A percentile compares a stretch with the other conserved stretches of the same genome.
Conservation (phyloP, 2,888 invertebrate genomes). For the Drosophila pegasa region DNA sequence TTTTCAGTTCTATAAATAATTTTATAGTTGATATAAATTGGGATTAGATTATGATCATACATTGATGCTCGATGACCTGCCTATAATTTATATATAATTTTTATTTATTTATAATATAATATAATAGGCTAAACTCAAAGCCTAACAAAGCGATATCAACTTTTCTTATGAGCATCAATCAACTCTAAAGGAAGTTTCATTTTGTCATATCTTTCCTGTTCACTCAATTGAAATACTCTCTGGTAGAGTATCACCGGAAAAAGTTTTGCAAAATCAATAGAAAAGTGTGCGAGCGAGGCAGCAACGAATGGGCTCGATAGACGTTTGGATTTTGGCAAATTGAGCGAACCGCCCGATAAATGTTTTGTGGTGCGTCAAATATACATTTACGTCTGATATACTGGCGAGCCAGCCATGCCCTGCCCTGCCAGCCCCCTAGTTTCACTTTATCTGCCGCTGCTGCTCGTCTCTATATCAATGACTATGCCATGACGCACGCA, state of each 20-base stretch:
- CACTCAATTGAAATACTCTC: background rate
- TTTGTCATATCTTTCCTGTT: background rate
- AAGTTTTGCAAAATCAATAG: conserved; percentile 35
- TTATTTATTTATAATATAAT: no score
- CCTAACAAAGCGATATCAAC: background rate
- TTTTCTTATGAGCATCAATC: conserved; percentile 2
- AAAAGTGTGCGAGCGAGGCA: conserved; percentile 15
- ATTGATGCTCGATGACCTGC: no score
- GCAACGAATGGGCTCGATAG: conserved; percentile 44
- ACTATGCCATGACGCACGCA: conserved; percentile 53
- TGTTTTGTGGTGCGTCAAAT: conserved; percentile 51
- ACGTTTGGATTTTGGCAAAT: conserved; percentile 54
- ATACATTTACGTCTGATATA: conserved; percentile 37
- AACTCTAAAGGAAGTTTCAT: background rate
- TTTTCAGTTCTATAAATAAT: background rate
- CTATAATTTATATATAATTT: no score
- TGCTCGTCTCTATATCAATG: conserved; percentile 22
- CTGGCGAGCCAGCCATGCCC: background rate
- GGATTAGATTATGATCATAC: no score
- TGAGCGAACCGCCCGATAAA: conserved; percentile 65
- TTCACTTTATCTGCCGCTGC: conserved; percentile 10
- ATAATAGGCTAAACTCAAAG: no score
- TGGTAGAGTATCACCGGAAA: conserved; percentile 3
- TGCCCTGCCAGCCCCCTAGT: background rate
- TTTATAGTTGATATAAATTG: no score